Evolutionary conservation across 2,888 invertebrate species (phyloP).

Genomic region (Cylindroiulus punctatus): DNA sequence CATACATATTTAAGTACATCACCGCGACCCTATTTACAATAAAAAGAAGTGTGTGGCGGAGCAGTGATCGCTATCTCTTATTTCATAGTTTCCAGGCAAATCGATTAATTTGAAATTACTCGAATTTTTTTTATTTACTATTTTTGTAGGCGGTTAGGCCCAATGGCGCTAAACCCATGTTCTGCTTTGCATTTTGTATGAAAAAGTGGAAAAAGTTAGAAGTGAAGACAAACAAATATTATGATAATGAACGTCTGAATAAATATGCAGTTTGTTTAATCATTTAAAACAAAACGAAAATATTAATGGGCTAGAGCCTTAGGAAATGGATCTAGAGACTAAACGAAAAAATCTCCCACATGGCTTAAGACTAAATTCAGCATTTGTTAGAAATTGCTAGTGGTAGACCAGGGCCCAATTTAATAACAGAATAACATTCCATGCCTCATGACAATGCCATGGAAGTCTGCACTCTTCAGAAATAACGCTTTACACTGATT

Average conservation of each 20-base stretch:
- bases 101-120: slow-evolving; percentile 19
- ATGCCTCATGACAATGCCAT: no score
- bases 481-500: no score
- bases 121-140: not conserved
- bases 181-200: not conserved
- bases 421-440: no score
- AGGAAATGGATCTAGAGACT: not conserved
- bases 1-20: slow-evolving; percentile 49
- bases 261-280: not conserved
- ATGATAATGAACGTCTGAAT: not conserved
- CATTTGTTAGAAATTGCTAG: no score
- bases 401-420: no score
- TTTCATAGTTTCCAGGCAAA: not conserved
- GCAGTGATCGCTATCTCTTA: slow-evolving; percentile 18
- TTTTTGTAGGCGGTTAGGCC: not conserved
- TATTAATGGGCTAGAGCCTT: not conserved
- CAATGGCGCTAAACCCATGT: not conserved
- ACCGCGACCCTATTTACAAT: slow-evolving; percentile 26
- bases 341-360: not conserved
- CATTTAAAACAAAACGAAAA: not conserved
- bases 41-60: not conserved
- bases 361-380: no score
- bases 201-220: not conserved
- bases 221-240: not conserved
- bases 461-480: no score